Conservation (phyloP, 2,888 invertebrate genomes). For the Arrhopalites spinosus region DNA sequence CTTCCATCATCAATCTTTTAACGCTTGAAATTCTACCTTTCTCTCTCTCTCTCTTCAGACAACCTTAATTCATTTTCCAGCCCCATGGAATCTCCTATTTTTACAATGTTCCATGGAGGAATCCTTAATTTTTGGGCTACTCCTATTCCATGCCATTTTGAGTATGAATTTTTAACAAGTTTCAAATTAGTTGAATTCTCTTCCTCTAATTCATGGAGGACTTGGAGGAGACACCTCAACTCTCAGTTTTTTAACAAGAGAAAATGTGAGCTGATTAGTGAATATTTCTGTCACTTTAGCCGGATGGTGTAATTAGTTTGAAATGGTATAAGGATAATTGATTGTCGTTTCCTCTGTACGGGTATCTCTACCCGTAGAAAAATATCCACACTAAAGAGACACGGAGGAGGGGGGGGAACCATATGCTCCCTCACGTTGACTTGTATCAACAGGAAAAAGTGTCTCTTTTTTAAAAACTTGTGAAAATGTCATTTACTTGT, state of each 20-base stretch:
- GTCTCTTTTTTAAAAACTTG: slow-evolving; percentile 10
- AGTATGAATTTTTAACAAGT: no score
- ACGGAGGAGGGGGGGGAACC: not conserved
- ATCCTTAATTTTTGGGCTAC: no score
- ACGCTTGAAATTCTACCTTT: not conserved
- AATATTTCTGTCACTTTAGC: slow-evolving; percentile 19
- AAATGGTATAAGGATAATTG: slow-evolving; percentile 25
- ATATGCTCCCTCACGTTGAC: not conserved
- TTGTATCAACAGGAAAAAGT: no score
- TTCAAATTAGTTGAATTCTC: no score
- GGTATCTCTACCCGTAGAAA: not conserved
- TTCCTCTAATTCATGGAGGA: no score
- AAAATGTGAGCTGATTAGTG: not conserved
- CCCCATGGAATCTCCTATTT: not conserved
- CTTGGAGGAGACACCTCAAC: no score
- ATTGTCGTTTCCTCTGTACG: not conserved
- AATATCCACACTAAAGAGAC: not conserved
- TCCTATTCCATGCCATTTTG: no score
- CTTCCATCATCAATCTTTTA: slow-evolving; percentile 29
- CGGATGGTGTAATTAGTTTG: slow-evolving; percentile 30
- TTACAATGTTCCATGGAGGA: not conserved
- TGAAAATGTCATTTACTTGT: slow-evolving; percentile 2
- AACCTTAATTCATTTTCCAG: no score
- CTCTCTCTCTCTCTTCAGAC: slow-evolving; percentile 1
- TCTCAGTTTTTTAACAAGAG: no score